A percentile compares a stretch with the other conserved stretches of the same genome.
These are phyloP conservation scores for Salvelinus alpinus DNA, from an alignment of 2,113 vertebrate species.

Conservation along the genomic window DNA sequence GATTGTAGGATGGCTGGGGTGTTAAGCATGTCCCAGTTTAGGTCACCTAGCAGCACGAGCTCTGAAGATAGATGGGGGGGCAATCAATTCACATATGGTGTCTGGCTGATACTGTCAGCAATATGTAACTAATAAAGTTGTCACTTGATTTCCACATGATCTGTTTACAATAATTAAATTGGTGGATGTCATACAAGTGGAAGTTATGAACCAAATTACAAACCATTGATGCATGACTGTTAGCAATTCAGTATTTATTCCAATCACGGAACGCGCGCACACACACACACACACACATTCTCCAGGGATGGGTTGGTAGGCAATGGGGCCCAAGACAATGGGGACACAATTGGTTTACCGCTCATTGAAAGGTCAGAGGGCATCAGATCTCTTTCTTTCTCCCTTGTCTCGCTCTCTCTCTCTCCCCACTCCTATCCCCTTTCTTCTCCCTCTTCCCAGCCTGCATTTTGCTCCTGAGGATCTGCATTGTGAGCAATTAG, in stretches of 20 bases:
- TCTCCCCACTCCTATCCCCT: slow-evolving; percentile 5
- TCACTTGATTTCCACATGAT: no score
- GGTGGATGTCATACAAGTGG: no score
- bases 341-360: slow-evolving; percentile 51
- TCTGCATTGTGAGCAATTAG: slow-evolving; percentile 29
- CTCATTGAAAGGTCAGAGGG: slow-evolving; percentile 60
- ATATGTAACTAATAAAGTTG: no score
- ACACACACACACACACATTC: slow-evolving; percentile 14
- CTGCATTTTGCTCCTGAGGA: slow-evolving; percentile 25
- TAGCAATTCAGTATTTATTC: no score
- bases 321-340: slow-evolving; percentile 53
- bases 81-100: neutral
- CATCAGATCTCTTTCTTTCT: slow-evolving; percentile 20
- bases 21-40: no score
- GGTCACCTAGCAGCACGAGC: no score
- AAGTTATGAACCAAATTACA: no score
- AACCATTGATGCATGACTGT: no score
- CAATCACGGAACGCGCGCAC: slow-evolving; percentile 22
- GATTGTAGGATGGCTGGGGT: no score
- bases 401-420: neutral
- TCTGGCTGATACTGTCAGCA: neutral
- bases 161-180: no score
- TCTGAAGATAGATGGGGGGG: no score
- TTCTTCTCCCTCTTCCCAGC: neutral
- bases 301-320: slow-evolving; percentile 66